phyloP scores from a whole-genome alignment of 2,797 vertebrate genomes.

The Gadopsis bispinosus region DNA sequence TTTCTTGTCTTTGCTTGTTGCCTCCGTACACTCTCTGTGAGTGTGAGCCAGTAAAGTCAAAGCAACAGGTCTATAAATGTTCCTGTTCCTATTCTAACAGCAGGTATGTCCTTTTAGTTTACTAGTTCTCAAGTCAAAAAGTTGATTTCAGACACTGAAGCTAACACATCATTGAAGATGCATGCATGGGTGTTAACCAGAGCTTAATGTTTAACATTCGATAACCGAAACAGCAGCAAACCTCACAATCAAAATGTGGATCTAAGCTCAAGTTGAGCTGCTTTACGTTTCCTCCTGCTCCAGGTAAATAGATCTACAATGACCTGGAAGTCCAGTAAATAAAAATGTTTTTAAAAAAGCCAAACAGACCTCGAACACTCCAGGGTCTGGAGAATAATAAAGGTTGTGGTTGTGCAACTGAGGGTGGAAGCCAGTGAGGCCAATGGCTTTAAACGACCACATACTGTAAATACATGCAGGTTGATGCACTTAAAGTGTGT shows the following conservation, averaged over 20 bases:
- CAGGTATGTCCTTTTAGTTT: not conserved
- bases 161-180: not conserved
- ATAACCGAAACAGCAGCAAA: too few species aligned
- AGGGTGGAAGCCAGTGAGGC: not conserved
- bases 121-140: not conserved
- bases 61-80: not conserved
- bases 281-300: not conserved
- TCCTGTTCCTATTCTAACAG: not conserved
- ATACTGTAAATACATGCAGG: not conserved
- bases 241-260: not conserved
- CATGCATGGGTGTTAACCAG: too few species aligned
- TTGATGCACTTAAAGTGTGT: not conserved
- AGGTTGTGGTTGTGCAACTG: not conserved
- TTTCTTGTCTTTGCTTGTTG: not conserved
- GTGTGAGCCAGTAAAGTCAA: not conserved
- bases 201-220: not conserved
- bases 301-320: not conserved
- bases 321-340: not conserved
- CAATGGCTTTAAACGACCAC: not conserved
- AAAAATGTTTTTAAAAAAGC: not conserved
- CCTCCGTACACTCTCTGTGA: not conserved
- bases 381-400: not conserved
- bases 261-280: not conserved
- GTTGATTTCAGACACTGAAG: not conserved
- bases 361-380: not conserved